phyloP scores from a whole-genome alignment of 2,113 vertebrate species.

The Bos indicus region DNA sequence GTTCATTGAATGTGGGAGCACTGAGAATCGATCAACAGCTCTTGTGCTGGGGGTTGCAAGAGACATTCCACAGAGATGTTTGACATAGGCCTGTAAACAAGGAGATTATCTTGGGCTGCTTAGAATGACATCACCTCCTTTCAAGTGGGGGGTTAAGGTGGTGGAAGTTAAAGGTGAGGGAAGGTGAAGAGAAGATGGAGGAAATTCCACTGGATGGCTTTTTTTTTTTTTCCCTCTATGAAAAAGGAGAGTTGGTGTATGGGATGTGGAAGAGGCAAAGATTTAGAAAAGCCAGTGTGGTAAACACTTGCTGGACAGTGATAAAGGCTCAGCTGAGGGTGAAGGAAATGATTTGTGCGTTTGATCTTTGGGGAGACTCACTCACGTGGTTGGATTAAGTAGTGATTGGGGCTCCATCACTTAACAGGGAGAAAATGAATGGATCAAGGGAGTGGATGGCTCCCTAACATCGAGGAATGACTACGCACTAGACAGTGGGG shows the following conservation, averaged over 20 bases:
- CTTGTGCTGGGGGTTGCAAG: neutral
- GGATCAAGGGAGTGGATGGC: neutral
- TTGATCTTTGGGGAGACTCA: neutral
- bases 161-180: neutral
- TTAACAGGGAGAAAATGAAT: neutral
- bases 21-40: neutral
- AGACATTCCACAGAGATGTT: neutral
- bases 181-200: neutral
- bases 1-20: neutral
- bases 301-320: neutral
- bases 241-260: neutral
- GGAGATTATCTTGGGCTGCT: neutral
- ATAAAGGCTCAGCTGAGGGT: neutral
- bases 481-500: neutral
- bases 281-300: neutral
- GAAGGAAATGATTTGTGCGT: neutral
- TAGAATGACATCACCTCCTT: neutral
- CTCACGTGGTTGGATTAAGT: neutral
- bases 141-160: neutral
- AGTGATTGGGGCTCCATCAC: neutral
- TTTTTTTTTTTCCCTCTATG: neutral
- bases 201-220: neutral
- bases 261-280: neutral
- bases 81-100: neutral
- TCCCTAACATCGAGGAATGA: neutral